These are phyloP conservation scores for Rallus limicola DNA, from an alignment of 2,113 vertebrate genomes.

Conservation along the genomic window DNA sequence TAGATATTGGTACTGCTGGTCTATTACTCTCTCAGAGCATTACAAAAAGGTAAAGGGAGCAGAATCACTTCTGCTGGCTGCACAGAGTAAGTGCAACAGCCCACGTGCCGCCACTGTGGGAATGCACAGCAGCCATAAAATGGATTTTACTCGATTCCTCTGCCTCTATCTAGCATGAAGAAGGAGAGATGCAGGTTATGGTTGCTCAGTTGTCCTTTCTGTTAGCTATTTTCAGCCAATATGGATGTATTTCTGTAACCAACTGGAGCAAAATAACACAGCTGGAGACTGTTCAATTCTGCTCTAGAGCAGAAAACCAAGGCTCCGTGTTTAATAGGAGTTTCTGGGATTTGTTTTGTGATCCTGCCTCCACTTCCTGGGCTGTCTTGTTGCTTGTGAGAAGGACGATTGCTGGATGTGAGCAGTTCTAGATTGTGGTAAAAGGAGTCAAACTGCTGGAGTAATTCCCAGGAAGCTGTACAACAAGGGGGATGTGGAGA, in stretches of 20 bases:
- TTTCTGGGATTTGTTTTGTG: not conserved
- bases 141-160: not conserved
- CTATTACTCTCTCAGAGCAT: not conserved
- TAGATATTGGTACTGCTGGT: not conserved
- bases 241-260: not conserved
- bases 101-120: not conserved
- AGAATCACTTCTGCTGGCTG: not conserved
- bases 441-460: not conserved
- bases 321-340: not conserved
- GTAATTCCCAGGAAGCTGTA: not conserved
- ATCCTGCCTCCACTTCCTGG: not conserved
- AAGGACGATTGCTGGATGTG: not conserved
- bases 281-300: not conserved
- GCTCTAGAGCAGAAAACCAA: not conserved
- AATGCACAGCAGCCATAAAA: not conserved
- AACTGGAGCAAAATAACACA: not conserved
- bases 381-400: not conserved
- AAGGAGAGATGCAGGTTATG: not conserved
- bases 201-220: not conserved
- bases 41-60: not conserved
- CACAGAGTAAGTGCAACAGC: not conserved
- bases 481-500: not conserved
- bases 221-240: not conserved
- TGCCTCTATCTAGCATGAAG: not conserved
- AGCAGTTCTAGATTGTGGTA: not conserved